Percentiles rank a stretch among this genome's conserved stretches.
These are phyloP conservation scores for Bos indicus DNA, from an alignment of 2,113 vertebrate genomes.

Conservation along the genomic window DNA sequence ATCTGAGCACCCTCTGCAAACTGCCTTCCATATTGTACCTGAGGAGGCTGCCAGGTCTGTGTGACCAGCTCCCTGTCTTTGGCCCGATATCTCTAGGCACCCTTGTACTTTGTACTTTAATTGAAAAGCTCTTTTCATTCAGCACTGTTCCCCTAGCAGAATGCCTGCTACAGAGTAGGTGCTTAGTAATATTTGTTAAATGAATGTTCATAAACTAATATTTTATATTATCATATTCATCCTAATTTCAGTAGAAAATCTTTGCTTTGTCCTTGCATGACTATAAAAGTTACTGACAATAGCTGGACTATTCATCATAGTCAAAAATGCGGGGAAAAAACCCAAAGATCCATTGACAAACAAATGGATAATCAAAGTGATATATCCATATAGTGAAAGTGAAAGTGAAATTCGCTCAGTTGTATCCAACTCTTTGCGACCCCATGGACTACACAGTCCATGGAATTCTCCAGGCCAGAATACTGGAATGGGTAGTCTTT, in stretches of 20 bases:
- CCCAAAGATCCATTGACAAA: not conserved
- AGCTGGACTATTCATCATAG: not conserved
- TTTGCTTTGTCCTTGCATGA: not conserved
- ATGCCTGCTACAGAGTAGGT: not conserved
- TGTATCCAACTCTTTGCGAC: no score
- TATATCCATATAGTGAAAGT: not conserved
- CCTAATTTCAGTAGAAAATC: not conserved
- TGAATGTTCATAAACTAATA: not conserved
- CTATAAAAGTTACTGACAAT: not conserved
- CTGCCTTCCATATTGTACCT: not conserved
- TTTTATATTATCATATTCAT: not conserved
- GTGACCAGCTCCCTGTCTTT: not conserved
- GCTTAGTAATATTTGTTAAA: not conserved
- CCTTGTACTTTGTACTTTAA: not conserved
- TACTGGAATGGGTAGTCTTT: not conserved
- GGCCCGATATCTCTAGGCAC: not conserved
- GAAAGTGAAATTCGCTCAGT: no score
- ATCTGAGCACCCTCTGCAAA: no score
- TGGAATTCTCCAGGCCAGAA: not conserved
- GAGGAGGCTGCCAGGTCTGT: no score
- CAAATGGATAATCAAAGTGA: not conserved
- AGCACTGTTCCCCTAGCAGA: not conserved
- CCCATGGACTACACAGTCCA: not conserved
- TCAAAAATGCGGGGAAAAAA: not conserved
- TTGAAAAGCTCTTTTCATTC: not conserved